Base-by-base conservation (phyloP, 1,140 invertebrate species). In the Anthonomus grandis region DNA sequence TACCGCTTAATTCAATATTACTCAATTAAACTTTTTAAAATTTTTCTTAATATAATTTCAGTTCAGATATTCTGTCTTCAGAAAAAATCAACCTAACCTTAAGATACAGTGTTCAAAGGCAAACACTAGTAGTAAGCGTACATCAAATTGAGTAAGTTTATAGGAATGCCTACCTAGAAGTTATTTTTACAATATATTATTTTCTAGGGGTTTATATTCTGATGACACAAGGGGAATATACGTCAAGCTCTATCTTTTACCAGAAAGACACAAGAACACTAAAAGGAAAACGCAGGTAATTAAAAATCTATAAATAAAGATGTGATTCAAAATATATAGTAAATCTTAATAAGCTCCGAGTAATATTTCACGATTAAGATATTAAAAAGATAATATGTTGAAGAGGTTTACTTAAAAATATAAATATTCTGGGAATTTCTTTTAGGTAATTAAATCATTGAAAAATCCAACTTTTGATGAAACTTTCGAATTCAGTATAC, bases 151-250 rank as follows among this genome's bases (percentile, higher is more conserved):
- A 93, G 90, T 93, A 82, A 84, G 87, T 84, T 45, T 39, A 13
- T 15, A 17, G 62, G 1, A 12, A 13, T 34, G 18, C 6, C 24
- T 10, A 1, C 6, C 10, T 24, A 22, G 12, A 21, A 6, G 18
- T 22, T 9, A 41, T 21, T 15, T 44, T 44, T 44, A 21, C 6
- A 39, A 17, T 8, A 8, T 44, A 12, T 1, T 0, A 6, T 15
- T 65, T 65, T 66, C 66, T 59, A 87, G 85, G 60, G 89, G 93
- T 75, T 79, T 97, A 53, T 88, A 89, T 9, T 74, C 91, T 21
- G 90, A 90, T 61, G 92, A 94, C 74, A 85, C 87, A 13, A 93
- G 93, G 2, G 93, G 97, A 77, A 91, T 93, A 0, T 97, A 96
- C 71, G 92, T 97, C 0, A 94, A 95, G 69, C 73, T 96, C 13